A percentile compares a stretch with the other conserved stretches of the same genome.
Conservation (phyloP, 2,888 invertebrate species). For the Vandiemenella viatica region DNA sequence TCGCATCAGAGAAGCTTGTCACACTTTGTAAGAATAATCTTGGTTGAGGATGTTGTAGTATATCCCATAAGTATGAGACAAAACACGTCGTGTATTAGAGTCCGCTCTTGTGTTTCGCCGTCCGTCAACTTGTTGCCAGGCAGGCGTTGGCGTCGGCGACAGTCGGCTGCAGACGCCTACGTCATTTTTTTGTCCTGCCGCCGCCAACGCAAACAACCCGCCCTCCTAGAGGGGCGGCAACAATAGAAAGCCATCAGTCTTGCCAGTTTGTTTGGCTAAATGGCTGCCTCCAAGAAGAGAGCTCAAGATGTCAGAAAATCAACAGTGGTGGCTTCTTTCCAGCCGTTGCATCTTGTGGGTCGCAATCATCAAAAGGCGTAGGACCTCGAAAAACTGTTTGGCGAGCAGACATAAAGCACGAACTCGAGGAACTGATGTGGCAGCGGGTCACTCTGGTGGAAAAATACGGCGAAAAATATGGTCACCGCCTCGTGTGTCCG, state of each 20-base stretch:
- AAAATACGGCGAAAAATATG: background rate
- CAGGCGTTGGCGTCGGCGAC: background rate
- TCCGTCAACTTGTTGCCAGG: constrained; percentile 9
- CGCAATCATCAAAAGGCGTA: no score
- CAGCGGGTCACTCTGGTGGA: background rate
- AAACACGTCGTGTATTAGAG: no score
- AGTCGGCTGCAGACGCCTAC: background rate
- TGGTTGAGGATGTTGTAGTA: no score
- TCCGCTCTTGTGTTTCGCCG: no score
- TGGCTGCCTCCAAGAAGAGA: constrained; percentile 4
- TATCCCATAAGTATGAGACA: no score
- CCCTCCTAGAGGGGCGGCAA: constrained; percentile 6
- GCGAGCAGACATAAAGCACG: constrained; percentile 5
- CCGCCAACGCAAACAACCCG: constrained; percentile 8
- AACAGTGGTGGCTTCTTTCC: constrained; percentile 3
- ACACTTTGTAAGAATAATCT: no score
- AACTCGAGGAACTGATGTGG: background rate
- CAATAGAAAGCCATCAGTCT: constrained; percentile 10
- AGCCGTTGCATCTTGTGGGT: no score
- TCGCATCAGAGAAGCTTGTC: no score
- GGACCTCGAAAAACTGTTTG: constrained; percentile 6
- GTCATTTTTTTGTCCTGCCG: background rate
- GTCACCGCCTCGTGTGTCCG: no score
- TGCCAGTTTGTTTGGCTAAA: constrained; percentile 9
- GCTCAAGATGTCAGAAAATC: constrained; percentile 11